phyloP scores from a whole-genome alignment of 92 coral and sea anemone species.

The Paramuricea clavata region DNA sequence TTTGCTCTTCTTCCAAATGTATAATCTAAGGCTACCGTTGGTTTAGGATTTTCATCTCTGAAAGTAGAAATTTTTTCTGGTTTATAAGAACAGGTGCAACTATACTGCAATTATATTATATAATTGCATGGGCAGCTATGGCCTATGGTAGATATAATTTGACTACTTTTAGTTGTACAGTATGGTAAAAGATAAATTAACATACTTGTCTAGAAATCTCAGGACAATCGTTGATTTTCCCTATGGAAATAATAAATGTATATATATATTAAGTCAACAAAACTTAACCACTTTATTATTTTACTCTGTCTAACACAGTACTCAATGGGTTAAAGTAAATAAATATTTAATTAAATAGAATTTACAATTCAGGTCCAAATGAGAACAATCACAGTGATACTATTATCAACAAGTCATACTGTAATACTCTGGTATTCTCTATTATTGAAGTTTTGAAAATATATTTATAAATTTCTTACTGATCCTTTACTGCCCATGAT shows the following conservation, averaged over 20 bases:
- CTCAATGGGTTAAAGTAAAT: too few species aligned
- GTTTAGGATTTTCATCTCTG: constrained; percentile 96
- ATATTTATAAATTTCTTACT: constrained; percentile 65
- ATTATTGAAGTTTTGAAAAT: too few species aligned
- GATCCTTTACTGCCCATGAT: constrained; percentile 90
- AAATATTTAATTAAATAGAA: too few species aligned
- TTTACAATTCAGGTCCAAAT: too few species aligned
- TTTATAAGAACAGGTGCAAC: background rate
- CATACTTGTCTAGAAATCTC: constrained; percentile 96
- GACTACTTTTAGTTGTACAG: too few species aligned
- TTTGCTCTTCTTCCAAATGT: constrained; percentile 98
- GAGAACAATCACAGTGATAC: too few species aligned
- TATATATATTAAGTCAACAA: too few species aligned
- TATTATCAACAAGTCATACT: too few species aligned
- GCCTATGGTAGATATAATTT: too few species aligned
- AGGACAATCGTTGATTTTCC: constrained; percentile 92
- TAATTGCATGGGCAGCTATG: background rate
- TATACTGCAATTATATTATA: background rate
- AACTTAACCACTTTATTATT: too few species aligned
- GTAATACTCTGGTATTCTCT: too few species aligned
- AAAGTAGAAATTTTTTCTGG: background rate
- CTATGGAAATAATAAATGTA: constrained; percentile 58
- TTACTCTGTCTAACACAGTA: too few species aligned
- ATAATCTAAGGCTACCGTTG: constrained; percentile 96
- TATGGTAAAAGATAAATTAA: background rate